Evolutionary conservation across 2,113 vertebrate genomes (phyloP), one percentile per base, ranked within the genome.

Genomic region (Cyprinodon tularosa): DNA sequence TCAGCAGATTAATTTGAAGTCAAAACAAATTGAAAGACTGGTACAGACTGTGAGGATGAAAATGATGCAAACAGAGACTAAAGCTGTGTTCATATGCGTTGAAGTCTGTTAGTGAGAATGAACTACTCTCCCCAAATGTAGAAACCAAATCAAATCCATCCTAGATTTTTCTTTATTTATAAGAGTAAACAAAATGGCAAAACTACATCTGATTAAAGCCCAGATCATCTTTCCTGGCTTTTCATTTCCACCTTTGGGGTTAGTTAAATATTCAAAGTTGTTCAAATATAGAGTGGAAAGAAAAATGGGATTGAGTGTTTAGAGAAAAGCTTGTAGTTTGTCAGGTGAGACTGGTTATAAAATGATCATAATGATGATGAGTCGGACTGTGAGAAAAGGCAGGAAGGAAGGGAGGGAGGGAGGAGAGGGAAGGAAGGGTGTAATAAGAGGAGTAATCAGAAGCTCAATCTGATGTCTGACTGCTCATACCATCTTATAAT

Each of bases 221-320:
- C 36, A 75, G 60, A 69, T 80, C 53, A 59, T 2, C 20, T 20
- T 66, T 61, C 48, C 6, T 29, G 4, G 53, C 79, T 83, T 67
- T 72, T 88, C 0, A 11, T 82, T 77, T 81, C 80, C 77, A 65
- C 20, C 73, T 84, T 84, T 83, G 70, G 76, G 82, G 80, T 68
- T 29, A 53, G 42, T 5, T 62, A 38, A 67, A 80, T 72, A 53
- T 5, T 76, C 64, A 15, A 68, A 45, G 50, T 57, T 3, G 42
- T 66, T 70, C 17, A 59, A n/a, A 65, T 59, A 79, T 78, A 66
- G 60, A 68, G 7, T 5, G 42, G 5, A 74, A 44, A 57, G 44
- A 44, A 68, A 69, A 10, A 66, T 8, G 61, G 66, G 62, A 65
- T 65, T 20, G 39, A 38, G 60, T 44, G 62, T 64, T 82, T 9